Evolutionary conservation across 2,888 invertebrate genomes (phyloP), one percentile per base, ranked within the genome.

Genomic region (Drosophila pegasa): DNA sequence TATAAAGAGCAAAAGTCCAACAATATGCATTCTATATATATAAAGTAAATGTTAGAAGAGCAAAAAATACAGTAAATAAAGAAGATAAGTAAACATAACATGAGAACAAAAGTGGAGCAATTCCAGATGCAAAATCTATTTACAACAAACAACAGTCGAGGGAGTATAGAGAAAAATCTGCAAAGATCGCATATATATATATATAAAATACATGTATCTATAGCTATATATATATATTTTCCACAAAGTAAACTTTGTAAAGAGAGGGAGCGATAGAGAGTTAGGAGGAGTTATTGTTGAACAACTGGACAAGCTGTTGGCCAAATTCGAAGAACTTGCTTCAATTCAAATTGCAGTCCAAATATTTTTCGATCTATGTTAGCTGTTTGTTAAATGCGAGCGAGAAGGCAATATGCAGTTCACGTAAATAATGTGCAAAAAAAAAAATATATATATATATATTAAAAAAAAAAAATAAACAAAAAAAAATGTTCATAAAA

Each of bases 341-440:
- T 58, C 64, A 75, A 59, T 57, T 48, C 64, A 51, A 64, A 58
- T 51, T 55, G 47, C 67, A 64, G 78, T 79, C 61, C 63, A 70
- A 71, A 86, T 84, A 84, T 84, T 89, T 84, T 88, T 84, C 80
- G 88, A 84, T 81, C 77, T 72, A 75, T 67, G 72, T 77, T 77
- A 89, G 71, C 72, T 85, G 89, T 87, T 87, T 85, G 75, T 87
- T 85, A 51, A 70, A 70, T 31, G 51, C 52, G 27, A 31, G 29
- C 18, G 47, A 58, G 27, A 61, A 5, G 45, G 62, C 69, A 48
- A 58, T 66, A 66, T 40, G 31, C 73, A 51, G 57, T 54, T 54
- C 31, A 51, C 43, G 22, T 40, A 58, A 64, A 56, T 64, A 63
- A 77, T n/a, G 40, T 77, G 51, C 40, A 73, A 48, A 25, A 51